Evolutionary conservation across 2,888 invertebrate genomes (phyloP), one percentile per base, ranked within the genome.

Genomic region (Aphidius colemani): DNA sequence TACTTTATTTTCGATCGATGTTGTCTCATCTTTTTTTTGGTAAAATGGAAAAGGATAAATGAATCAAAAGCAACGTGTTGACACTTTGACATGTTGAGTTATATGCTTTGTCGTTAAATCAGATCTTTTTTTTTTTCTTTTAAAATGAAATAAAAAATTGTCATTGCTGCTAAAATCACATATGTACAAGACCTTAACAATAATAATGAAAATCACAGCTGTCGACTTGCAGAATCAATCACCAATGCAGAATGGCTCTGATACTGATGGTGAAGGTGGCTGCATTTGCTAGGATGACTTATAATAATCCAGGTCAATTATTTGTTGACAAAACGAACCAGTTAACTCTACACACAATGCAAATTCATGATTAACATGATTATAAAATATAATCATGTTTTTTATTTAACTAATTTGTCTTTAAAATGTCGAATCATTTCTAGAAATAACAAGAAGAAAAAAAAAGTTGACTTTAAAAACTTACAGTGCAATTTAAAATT

Each of bases 221-320:
- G 92, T 93, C 83, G 92, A 92, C 82, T 85, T 92, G 75, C 92
- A 92, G 86, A 91, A 90, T 73, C 92, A 92, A 84, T 89, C 90
- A 71, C 88, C 91, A 75, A 88, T 91, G 85, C 90, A 91, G 82
- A 89, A 89, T 72, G 91, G 92, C 83, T 90, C 90, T 81, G 92
- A 92, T 82, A 89, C 89, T 81, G 92, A 92, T 83, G 89, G 92
- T 75, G 92, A 92, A 83, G 89, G 92, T 75, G 91, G 92, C 81
- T 93, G 93, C 84, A 90, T 91, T 85, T 93, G 93, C 87, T 93
- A 80, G 78, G 75, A 72, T 71, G 75, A 68, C 65, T 30, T 5
- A 30, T 30, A 30, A 30, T 63, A 60, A 61, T 59, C 63, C 67
- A 61, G 53, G 43, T 44, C 49, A 39, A 65, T 51, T 58, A 53